These are phyloP conservation scores for Drosophila rubida DNA, from an alignment of 2,888 invertebrate genomes.

Conservation along the genomic window DNA sequence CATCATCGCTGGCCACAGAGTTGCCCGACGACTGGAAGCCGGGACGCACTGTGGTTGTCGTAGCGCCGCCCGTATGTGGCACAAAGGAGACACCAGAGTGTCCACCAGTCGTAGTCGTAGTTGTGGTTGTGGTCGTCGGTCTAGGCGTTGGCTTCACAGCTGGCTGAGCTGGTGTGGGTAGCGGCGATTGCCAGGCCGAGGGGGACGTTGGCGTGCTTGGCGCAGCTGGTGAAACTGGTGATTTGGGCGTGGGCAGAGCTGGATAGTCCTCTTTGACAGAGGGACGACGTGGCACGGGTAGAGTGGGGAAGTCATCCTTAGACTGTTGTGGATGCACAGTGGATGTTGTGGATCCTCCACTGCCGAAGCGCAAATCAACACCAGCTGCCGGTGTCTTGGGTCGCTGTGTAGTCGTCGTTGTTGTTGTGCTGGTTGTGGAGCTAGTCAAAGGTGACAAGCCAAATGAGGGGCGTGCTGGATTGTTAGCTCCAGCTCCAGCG, in stretches of 20 bases:
- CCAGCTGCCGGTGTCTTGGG: conserved; percentile 41
- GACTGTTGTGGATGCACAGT: conserved; percentile 52
- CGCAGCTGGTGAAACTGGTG: conserved; percentile 37
- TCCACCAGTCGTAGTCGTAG: conserved; percentile 4
- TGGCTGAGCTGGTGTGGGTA: conserved; percentile 61
- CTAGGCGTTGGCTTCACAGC: conserved; percentile 34
- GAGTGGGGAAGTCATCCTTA: conserved; percentile 78
- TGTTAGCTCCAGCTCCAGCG: conserved; percentile 20
- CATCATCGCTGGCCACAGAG: conserved; percentile 87
- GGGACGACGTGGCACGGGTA: conserved; percentile 72
- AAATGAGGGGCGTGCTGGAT: conserved; percentile 60
- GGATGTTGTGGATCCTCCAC: conserved; percentile 49
- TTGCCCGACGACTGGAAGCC: conserved; percentile 83
- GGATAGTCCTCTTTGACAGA: conserved; percentile 80
- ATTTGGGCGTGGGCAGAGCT: conserved; percentile 72
- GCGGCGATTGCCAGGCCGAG: conserved; percentile 66
- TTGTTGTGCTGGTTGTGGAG: conserved; percentile 47
- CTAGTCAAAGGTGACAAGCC: conserved; percentile 70
- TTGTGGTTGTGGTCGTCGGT: conserved; percentile 7
- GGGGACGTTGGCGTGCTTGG: conserved; percentile 49
- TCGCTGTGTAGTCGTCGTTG: conserved; percentile 57
- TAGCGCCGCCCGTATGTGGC: conserved; percentile 60
- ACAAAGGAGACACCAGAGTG: conserved; percentile 75
- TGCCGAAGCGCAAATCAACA: conserved; percentile 66
- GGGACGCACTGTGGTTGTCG: conserved; percentile 76